Evolutionary conservation across 2,113 vertebrate genomes (phyloP), one percentile per base, ranked within the genome.

Genomic region (Equus quagga): DNA sequence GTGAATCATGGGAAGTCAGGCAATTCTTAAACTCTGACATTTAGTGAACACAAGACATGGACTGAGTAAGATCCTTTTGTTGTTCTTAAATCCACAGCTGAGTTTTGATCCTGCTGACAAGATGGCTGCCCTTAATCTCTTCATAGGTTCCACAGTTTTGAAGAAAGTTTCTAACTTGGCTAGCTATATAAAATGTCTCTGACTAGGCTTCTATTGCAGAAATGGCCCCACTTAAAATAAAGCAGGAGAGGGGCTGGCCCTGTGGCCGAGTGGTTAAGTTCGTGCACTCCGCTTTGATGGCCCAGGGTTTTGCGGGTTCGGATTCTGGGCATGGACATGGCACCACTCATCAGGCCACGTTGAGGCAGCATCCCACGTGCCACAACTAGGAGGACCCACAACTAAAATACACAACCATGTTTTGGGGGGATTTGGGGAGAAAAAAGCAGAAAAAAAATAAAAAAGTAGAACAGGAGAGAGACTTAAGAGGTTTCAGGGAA

Each of bases 11-110:
- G 86, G 69, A 92, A 97, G 83, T 84, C 67, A 96, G 83, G 91
- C 67, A 89, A 69, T 82, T 83, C 75, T 97, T 86, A 89, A 92
- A 93, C 54, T 54, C 91, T 93, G 93, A 95, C 96, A 96, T 94
- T 98, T 96, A 90, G 46, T 41, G 76, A 98, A 96, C 95, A 95
- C 95, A 97, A 97, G 84, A 44, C 65, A 80, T 86, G 3, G 3
- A 49, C 82, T 69, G 58, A 89, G 60, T 96, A 84, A 87, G 64
- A 90, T 60, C n/a, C 24, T 72, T 89, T 92, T 95, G 79, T 72
- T 95, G 60, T 96, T 90, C 93, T 97, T 72, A 94, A 94, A 85
- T 70, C n/a, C 44, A 58, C 31, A 94, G 69, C 76, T 96, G 83
- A 90, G 54, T 94, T 97, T 96, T 93, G 64, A 87, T 96, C 49